Evolutionary conservation across 2,888 invertebrate genomes (phyloP).

Genomic region (Nemurella pictetii): DNA sequence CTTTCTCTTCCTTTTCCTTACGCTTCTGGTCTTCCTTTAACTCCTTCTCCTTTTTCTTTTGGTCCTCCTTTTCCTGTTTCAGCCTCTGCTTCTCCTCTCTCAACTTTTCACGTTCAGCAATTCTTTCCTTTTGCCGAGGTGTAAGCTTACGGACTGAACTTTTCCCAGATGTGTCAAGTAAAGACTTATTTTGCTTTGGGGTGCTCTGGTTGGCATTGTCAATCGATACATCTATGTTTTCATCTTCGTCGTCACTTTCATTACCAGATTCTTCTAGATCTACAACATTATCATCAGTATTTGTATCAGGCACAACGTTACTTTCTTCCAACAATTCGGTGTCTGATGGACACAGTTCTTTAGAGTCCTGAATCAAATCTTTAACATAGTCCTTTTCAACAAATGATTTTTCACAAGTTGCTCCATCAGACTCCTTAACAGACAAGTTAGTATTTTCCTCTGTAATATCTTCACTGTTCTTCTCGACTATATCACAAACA

Average conservation of each 20-base stretch:
- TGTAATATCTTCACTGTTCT: conserved; percentile 39
- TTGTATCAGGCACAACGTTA: neutral
- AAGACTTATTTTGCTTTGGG: neutral
- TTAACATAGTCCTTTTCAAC: conserved; percentile 18
- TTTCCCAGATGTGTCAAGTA: neutral
- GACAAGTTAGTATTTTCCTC: conserved; percentile 35
- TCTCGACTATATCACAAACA: conserved; percentile 40
- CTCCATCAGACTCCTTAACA: conserved; percentile 44
- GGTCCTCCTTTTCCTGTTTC: conserved; percentile 60
- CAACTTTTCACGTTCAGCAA: conserved; percentile 54
- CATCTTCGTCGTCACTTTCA: neutral
- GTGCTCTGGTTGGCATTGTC: neutral
- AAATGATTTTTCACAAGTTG: conserved; percentile 46
- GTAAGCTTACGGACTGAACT: conserved; percentile 8
- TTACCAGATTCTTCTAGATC: neutral
- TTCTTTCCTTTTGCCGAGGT: neutral
- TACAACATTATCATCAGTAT: neutral
- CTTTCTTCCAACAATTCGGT: conserved; percentile 1
- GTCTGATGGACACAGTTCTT: conserved; percentile 8
- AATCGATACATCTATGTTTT: neutral
- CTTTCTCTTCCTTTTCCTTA: conserved; percentile 52
- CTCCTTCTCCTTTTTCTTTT: conserved; percentile 52
- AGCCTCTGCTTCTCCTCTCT: conserved; percentile 55
- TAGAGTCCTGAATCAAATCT: conserved; percentile 37
- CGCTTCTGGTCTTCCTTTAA: conserved; percentile 52